Evolutionary conservation across 2,797 vertebrate species (phyloP).

Genomic region (Brachyrhaphis roseni): DNA sequence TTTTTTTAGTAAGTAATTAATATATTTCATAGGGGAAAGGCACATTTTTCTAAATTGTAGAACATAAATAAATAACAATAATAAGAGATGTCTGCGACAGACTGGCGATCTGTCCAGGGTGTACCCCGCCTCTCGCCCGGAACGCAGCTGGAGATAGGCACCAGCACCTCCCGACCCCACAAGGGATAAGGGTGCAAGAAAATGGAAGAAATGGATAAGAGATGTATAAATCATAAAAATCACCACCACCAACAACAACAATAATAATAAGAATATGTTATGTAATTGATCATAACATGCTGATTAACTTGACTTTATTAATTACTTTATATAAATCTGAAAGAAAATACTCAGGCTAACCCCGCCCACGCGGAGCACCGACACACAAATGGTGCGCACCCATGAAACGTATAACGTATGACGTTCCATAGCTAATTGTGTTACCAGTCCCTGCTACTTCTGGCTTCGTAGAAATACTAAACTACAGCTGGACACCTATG

Average conservation of each 20-base stretch:
- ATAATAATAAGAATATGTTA: neutral
- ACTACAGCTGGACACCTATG: neutral
- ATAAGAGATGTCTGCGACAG: too few relatives aligned
- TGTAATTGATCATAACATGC: neutral
- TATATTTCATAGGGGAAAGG: neutral
- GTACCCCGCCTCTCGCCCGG: too few relatives aligned
- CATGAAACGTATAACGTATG: too few relatives aligned
- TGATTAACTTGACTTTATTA: neutral
- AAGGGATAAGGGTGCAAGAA: too few relatives aligned
- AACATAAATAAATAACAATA: neutral
- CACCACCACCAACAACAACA: too few relatives aligned
- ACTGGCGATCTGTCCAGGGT: too few relatives aligned
- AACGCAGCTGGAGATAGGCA: too few relatives aligned
- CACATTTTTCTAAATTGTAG: neutral
- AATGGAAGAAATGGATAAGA: too few relatives aligned
- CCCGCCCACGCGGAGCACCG: neutral
- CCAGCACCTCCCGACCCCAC: too few relatives aligned
- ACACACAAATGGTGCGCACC: neutral
- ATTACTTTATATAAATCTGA: neutral
- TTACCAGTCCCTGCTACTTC: neutral
- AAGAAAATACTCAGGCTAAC: neutral
- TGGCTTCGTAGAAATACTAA: neutral
- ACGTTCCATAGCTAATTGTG: neutral
- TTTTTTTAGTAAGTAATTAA: neutral
- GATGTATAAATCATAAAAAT: too few relatives aligned